Evolutionary conservation across 2,797 vertebrate species (phyloP).

Genomic region (Acanthis flammea): DNA sequence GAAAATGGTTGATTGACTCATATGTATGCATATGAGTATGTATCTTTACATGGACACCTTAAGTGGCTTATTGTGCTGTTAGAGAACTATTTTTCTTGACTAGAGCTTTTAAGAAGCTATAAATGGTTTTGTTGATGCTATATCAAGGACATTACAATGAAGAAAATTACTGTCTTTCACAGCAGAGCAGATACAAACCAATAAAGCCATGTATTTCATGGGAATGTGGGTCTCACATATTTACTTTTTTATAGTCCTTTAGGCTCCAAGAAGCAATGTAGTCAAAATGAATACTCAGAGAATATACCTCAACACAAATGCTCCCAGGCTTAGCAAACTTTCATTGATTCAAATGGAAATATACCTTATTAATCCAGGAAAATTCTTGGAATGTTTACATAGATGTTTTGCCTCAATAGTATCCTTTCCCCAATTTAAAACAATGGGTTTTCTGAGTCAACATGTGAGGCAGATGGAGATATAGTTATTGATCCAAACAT

Average conservation of each 20-base stretch:
- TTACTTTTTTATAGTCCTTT: background rate
- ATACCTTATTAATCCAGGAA: background rate
- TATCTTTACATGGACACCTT: background rate
- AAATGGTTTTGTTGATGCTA: background rate
- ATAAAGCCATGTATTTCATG: rapidly evolving
- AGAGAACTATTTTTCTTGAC: background rate
- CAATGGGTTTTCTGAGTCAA: background rate
- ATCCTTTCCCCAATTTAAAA: background rate
- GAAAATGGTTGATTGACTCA: background rate
- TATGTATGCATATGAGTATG: background rate
- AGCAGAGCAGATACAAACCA: background rate
- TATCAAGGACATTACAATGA: background rate
- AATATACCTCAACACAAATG: background rate
- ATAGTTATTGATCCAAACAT: background rate
- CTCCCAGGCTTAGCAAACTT: background rate
- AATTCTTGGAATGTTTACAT: background rate
- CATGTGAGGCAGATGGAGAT: background rate
- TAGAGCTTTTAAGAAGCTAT: background rate
- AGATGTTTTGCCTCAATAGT: background rate
- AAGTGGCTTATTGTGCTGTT: background rate
- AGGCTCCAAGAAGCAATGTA: background rate
- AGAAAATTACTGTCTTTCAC: background rate
- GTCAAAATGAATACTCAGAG: background rate
- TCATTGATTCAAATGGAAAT: background rate
- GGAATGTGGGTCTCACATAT: background rate